Conservation (phyloP, 1,140 invertebrate species). For the Heliconius hewitsoni region DNA sequence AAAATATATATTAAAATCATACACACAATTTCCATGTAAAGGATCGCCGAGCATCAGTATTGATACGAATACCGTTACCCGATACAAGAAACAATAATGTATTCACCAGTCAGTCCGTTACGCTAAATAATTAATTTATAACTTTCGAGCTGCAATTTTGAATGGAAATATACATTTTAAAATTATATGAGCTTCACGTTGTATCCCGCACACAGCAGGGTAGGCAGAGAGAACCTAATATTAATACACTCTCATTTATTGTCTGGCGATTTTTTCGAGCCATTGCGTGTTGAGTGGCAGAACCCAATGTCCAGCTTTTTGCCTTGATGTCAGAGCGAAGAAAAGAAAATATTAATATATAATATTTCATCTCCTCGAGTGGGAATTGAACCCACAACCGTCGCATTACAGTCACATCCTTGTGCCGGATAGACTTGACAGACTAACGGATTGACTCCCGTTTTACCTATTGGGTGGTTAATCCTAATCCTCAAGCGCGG, state of each 20-base stretch:
- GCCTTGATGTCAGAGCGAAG: background rate
- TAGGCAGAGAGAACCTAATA: background rate
- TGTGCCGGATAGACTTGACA: background rate
- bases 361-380: background rate
- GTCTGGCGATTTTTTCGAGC: background rate
- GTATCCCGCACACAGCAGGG: background rate
- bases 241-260: background rate
- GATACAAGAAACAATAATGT: conserved; percentile 1
- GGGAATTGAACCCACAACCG: background rate
- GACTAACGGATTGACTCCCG: too few species aligned
- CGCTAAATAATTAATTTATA: conserved; percentile 2
- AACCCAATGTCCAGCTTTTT: background rate
- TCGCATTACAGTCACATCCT: background rate
- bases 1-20: background rate
- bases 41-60: background rate
- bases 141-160: background rate
- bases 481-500: too few species aligned
- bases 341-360: background rate
- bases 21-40: background rate
- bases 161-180: background rate
- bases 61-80: background rate
- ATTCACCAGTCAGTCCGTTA: background rate
- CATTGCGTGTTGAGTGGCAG: background rate
- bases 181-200: background rate
- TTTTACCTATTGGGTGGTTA: too few species aligned